phyloP scores from a whole-genome alignment of 2,797 vertebrate species.

The Stomatorhinus walkeri region DNA sequence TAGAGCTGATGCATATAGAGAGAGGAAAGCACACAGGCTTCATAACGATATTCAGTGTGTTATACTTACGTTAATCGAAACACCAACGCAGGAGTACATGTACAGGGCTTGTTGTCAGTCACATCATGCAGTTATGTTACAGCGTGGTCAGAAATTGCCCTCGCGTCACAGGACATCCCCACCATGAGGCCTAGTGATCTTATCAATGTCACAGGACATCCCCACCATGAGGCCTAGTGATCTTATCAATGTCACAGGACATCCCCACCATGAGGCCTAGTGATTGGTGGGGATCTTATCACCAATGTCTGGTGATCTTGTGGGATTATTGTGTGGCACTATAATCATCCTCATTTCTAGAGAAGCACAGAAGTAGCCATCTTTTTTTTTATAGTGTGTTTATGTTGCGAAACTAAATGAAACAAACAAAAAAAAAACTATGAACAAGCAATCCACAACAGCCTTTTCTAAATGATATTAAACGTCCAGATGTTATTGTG shows the following conservation, averaged over 20 bases:
- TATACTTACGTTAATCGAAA: slow-evolving; percentile 47
- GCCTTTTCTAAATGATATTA: slow-evolving; percentile 9
- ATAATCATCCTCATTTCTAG: slow-evolving; percentile 22
- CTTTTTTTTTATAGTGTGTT: slow-evolving; percentile 42
- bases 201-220: neutral
- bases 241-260: neutral
- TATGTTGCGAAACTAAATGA: neutral
- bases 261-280: slow-evolving; percentile 19
- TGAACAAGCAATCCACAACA: neutral
- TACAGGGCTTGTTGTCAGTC: slow-evolving; percentile 26
- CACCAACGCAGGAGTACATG: slow-evolving; percentile 49
- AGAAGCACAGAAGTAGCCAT: slow-evolving; percentile 43
- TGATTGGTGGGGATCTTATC: too few relatives aligned
- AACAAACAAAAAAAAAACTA: slow-evolving; percentile 4
- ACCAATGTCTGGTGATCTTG: slow-evolving; percentile 43
- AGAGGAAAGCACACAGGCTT: slow-evolving; percentile 36
- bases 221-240: too few relatives aligned
- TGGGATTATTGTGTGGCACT: slow-evolving; percentile 59
- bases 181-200: too few relatives aligned
- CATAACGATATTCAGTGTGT: slow-evolving; percentile 41
- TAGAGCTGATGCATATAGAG: slow-evolving; percentile 44
- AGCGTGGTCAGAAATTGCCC: slow-evolving; percentile 37
- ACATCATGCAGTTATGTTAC: slow-evolving; percentile 52
- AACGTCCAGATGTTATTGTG: slow-evolving; percentile 21
- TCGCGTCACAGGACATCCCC: neutral